phyloP scores from a whole-genome alignment of 2,888 invertebrate genomes.

The Aleiodes alternator region DNA sequence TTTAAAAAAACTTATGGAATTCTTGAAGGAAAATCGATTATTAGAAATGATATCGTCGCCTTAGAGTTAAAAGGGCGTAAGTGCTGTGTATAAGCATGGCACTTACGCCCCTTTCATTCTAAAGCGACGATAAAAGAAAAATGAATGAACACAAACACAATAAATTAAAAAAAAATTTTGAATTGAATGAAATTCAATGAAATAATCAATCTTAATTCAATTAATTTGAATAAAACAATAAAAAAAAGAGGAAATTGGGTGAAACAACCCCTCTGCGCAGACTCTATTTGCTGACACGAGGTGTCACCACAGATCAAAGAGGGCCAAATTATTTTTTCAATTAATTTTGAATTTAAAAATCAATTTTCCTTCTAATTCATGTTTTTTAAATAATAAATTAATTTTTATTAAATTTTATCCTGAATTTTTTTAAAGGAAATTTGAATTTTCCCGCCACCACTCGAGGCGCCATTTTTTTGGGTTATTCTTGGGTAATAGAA shows the following conservation, averaged over 20 bases:
- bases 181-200: too few species aligned
- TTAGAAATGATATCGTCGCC: too few species aligned
- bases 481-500: background rate
- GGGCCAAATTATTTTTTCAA: conserved; percentile 21
- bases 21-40: too few species aligned
- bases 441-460: conserved; percentile 27
- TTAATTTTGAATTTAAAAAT: background rate
- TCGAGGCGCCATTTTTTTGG: conserved; percentile 11
- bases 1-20: too few species aligned
- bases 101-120: too few species aligned
- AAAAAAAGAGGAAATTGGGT: conserved; percentile 19
- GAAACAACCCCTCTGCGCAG: conserved; percentile 60
- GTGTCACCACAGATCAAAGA: conserved; percentile 71
- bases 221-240: too few species aligned
- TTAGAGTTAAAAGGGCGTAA: too few species aligned
- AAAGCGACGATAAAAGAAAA: too few species aligned
- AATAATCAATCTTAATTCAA: too few species aligned
- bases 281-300: conserved; percentile 65
- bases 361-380: background rate
- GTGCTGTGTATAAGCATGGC: too few species aligned
- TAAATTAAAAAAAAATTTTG: too few species aligned
- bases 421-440: background rate
- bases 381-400: background rate
- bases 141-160: too few species aligned
- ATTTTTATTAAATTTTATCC: background rate